Percentiles rank a stretch among this genome's conserved stretches.
Evolutionary conservation across 1,140 invertebrate species (phyloP).

Genomic region (Camponotus pennsylvanicus): DNA sequence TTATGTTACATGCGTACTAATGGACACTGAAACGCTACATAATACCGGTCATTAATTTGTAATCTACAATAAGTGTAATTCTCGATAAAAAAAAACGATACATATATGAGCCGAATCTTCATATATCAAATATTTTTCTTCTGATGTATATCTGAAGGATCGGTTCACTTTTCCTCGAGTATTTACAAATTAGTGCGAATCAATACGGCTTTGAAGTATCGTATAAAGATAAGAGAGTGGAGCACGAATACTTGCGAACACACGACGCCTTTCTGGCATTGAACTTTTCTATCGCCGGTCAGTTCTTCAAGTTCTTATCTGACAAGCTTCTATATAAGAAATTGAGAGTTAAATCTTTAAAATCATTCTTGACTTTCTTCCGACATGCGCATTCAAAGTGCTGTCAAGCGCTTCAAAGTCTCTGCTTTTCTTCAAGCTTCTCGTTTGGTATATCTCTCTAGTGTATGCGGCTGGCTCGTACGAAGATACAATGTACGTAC

Average conservation of each 20-base stretch:
- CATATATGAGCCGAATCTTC: background rate
- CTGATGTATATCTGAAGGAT: background rate
- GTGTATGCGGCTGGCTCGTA: background rate
- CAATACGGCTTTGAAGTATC: background rate
- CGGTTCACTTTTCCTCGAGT: background rate
- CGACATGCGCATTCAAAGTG: background rate
- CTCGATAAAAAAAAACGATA: background rate
- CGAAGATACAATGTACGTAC: background rate
- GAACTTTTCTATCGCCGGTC: background rate
- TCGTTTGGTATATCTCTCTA: conserved; percentile 3
- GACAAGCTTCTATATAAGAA: background rate
- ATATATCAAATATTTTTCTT: conserved; percentile 3
- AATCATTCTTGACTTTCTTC: conserved; percentile 18
- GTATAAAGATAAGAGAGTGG: background rate
- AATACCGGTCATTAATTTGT: background rate
- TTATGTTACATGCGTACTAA: conserved; percentile 2
- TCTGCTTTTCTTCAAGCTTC: background rate
- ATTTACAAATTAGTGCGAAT: background rate
- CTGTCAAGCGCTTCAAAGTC: background rate
- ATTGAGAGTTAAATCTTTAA: conserved; percentile 5
- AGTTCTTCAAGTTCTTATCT: background rate
- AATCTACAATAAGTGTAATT: background rate
- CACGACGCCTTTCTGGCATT: background rate
- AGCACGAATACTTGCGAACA: background rate
- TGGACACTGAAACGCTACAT: background rate